phyloP scores from a whole-genome alignment of 2,888 invertebrate genomes.

The Eubasilissa splendida region DNA sequence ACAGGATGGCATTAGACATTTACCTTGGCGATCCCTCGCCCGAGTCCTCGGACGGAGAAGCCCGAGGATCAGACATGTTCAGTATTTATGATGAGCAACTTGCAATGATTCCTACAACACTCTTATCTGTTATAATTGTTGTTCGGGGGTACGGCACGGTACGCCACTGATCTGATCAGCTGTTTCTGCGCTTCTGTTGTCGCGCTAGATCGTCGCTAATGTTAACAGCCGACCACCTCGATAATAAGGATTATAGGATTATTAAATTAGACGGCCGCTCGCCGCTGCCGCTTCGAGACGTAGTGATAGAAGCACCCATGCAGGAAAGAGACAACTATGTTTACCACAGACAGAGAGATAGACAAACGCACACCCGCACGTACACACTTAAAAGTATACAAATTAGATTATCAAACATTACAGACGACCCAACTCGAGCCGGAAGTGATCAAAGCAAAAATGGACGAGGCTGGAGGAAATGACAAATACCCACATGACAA shows the following conservation, averaged over 20 bases:
- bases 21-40: no score
- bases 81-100: no score
- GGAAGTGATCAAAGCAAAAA: slow-evolving; percentile 28
- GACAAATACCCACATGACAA: slow-evolving; percentile 41
- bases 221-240: neutral
- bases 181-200: neutral
- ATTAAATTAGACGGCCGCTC: slow-evolving; percentile 55
- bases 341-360: slow-evolving; percentile 62
- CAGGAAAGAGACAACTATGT: slow-evolving; percentile 56
- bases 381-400: slow-evolving; percentile 32
- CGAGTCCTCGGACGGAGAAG: no score
- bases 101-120: neutral
- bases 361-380: slow-evolving; percentile 47
- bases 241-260: neutral
- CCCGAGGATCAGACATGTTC: no score
- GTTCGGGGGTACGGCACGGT: no score
- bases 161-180: neutral
- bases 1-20: no score
- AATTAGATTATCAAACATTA: slow-evolving; percentile 36
- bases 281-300: slow-evolving; percentile 58
- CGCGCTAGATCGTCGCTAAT: neutral
- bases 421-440: slow-evolving; percentile 22
- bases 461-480: slow-evolving; percentile 32
- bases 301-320: slow-evolving; percentile 58
- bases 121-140: neutral